Conservation (phyloP, 2,113 vertebrate genomes). For the Monopterus albus region DNA sequence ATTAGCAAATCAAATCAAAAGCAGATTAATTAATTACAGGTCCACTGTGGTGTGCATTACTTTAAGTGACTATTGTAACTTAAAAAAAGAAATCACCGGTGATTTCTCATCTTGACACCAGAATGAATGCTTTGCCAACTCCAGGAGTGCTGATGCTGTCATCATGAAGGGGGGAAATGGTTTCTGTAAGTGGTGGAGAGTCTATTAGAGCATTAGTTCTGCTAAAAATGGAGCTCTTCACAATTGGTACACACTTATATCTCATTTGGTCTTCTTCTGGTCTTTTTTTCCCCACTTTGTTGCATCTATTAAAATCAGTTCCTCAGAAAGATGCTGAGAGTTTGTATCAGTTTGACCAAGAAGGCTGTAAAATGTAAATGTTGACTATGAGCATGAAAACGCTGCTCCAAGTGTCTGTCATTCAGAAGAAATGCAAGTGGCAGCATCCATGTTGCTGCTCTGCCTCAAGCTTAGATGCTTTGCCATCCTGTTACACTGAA, state of each 20-base stretch:
- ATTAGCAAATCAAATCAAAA: conserved; percentile 80
- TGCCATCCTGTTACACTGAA: conserved; percentile 51
- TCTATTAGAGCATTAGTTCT: conserved; percentile 73
- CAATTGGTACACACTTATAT: conserved; percentile 56
- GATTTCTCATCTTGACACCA: conserved; percentile 70
- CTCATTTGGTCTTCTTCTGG: conserved; percentile 34
- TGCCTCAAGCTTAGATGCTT: conserved; percentile 43
- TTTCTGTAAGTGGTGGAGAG: conserved; percentile 73
- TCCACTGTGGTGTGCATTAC: conserved; percentile 68
- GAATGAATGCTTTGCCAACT: conserved; percentile 71
- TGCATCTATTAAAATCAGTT: neutral
- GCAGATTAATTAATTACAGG: conserved; percentile 79
- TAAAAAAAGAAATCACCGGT: conserved; percentile 69
- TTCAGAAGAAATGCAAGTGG: conserved; percentile 14
- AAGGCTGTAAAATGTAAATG: conserved; percentile 9
- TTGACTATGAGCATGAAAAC: conserved; percentile 16
- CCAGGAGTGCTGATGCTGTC: conserved; percentile 71
- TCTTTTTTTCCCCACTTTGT: conserved; percentile 12
- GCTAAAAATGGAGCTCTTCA: conserved; percentile 62
- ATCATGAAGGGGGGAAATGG: conserved; percentile 61
- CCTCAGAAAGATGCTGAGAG: neutral
- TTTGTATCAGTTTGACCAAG: conserved; percentile 18
- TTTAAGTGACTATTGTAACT: conserved; percentile 79
- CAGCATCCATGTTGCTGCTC: conserved; percentile 23
- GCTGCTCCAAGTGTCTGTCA: conserved; percentile 28